Evolutionary conservation across 2,888 invertebrate genomes (phyloP), one percentile per base, ranked within the genome.

Genomic region (Actias luna): DNA sequence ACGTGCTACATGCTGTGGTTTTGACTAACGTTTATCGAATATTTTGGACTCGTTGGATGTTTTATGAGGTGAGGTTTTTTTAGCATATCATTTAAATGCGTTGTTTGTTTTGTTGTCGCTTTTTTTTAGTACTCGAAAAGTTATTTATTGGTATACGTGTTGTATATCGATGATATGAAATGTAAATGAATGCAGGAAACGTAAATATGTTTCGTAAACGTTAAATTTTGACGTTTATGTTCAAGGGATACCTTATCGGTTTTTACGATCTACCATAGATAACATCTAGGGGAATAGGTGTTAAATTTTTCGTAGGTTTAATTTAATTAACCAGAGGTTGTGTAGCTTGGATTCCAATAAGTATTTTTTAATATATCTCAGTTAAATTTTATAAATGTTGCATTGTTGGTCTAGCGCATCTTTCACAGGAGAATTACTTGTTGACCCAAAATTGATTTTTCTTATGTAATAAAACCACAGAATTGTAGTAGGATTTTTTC

Each of bases 1-100:
- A 8, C n/a, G 29, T n/a, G 46, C 8, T 60, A 50, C 46, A 60
- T 22, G 31, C 29, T 59, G 29, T 33, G 33, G 50, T 50, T 29
- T 5, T 14, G 12, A 55, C 16, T n/a, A 55, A 16, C 55, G 16
- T 29, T 55, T 29, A 18, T 29, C 55, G n/a, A 61, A 63, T 61
- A 60, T 58, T 18, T 66, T 66, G 65, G 64, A 69, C 68, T 70
- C 67, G 70, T 75, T 75, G 76, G 78, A 77, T 76, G 77, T 66
- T 62, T n/a, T 72, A 68, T 60, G 66, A 76, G 79, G 79, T 80
- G 65, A 80, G 77, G 69, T 70, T 57, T 65, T 55, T 52, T 52
- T 22, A 25, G 46, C 25, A 25, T 50, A 50, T 22, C 22, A 42
- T 5, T 42, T 42, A 7, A 42, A 42, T 12, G 12, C 8, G 12